These are phyloP conservation scores for Oscheius sp. DNA, from an alignment of 2,888 invertebrate species.

Conservation along the genomic window DNA sequence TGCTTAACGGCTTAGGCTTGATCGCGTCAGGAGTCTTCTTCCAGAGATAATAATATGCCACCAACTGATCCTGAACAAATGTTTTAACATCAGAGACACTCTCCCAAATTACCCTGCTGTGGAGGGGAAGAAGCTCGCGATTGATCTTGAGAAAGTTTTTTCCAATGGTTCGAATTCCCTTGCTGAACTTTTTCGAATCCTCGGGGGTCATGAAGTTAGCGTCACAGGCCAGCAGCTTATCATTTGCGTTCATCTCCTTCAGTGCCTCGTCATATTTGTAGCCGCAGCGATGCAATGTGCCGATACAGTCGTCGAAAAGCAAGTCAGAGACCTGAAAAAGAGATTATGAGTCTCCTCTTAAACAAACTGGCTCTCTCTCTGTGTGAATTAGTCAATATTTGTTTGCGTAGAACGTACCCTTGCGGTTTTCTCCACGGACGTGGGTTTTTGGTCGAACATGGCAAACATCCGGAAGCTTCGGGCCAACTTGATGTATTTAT, in stretches of 20 bases:
- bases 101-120: constrained; percentile 82
- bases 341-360: neutral
- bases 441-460: constrained; percentile 56
- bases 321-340: constrained; percentile 60
- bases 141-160: constrained; percentile 98
- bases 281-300: constrained; percentile 86
- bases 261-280: constrained; percentile 96
- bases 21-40: constrained; percentile 98
- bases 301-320: constrained; percentile 66
- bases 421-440: constrained; percentile 60
- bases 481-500: constrained; percentile 57
- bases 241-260: constrained; percentile 77
- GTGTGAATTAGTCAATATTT: constrained; percentile 28
- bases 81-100: neutral
- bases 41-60: constrained; percentile 99
- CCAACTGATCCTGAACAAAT: constrained; percentile 84
- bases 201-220: constrained; percentile 66
- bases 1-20: constrained; percentile 83
- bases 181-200: constrained; percentile 82
- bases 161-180: constrained; percentile 96
- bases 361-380: neutral
- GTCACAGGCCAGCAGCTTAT: constrained; percentile 60
- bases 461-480: constrained; percentile 60
- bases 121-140: constrained; percentile 94
- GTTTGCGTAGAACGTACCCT: constrained; percentile 43